A percentile compares a stretch with the other conserved stretches of the same genome.
Evolutionary conservation across 2,888 invertebrate genomes (phyloP).

Genomic region (Noctua janthe): DNA sequence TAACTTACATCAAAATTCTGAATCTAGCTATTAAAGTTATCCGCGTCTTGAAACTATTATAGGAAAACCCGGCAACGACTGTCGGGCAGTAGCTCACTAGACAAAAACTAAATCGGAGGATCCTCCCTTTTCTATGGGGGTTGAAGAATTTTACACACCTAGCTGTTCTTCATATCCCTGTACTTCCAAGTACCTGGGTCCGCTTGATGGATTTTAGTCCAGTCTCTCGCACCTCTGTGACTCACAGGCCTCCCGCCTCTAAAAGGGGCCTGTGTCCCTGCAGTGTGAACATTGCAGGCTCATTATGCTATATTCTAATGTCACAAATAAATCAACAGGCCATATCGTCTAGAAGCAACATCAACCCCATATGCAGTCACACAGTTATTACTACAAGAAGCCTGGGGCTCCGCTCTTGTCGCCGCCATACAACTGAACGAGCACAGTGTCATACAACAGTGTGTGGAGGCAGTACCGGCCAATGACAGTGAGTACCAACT

Average conservation of each 20-base stretch:
- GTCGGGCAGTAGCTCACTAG: not conserved
- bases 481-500: conserved; percentile 28
- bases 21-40: not conserved
- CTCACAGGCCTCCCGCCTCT: not conserved
- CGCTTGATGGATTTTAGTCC: not conserved
- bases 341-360: conserved; percentile 94
- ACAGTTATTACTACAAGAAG: conserved; percentile 89
- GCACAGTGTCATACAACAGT: conserved; percentile 93
- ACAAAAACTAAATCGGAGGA: not conserved
- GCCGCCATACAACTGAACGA: conserved; percentile 96
- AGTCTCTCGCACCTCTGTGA: not conserved
- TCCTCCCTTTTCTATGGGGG: not conserved
- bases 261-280: not conserved
- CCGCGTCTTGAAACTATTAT: not conserved
- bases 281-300: not conserved
- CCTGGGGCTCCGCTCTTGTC: conserved; percentile 94
- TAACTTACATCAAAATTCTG: not conserved
- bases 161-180: not conserved
- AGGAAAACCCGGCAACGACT: not conserved
- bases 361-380: conserved; percentile 94
- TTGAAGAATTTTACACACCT: not conserved
- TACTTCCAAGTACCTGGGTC: not conserved
- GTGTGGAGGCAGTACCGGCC: conserved; percentile 95
- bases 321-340: conserved; percentile 13
- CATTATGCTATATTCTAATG: not conserved